Conservation (phyloP, 2,113 vertebrate genomes). For the Petaurus breviceps region DNA sequence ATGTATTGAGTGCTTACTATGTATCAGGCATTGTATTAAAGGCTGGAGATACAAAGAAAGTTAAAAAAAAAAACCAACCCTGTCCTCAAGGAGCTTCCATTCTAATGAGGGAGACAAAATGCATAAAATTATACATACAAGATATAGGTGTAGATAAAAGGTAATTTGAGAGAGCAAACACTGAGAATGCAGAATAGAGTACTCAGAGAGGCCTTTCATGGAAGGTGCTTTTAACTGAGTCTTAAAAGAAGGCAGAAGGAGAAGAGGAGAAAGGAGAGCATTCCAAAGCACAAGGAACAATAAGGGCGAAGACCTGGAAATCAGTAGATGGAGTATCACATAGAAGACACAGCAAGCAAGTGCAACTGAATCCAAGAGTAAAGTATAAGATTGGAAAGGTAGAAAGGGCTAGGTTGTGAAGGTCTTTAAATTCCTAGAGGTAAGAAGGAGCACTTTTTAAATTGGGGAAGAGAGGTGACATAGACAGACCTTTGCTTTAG, state of each 20-base stretch:
- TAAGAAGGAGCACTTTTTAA: background rate
- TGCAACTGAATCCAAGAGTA: background rate
- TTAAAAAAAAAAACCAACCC: background rate
- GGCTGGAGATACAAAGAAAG: background rate
- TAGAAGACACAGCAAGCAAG: background rate
- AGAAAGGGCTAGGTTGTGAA: background rate
- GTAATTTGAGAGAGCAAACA: background rate
- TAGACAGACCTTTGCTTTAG: background rate
- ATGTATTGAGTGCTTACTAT: background rate
- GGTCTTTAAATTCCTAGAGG: background rate
- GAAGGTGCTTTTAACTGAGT: background rate
- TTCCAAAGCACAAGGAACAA: background rate
- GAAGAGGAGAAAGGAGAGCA: background rate
- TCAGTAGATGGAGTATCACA: background rate
- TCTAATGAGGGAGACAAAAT: background rate
- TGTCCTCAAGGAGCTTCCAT: background rate
- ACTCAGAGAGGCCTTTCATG: background rate
- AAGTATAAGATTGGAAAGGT: background rate
- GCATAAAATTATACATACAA: background rate
- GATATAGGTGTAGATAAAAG: background rate
- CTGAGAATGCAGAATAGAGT: background rate
- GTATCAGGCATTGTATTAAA: background rate
- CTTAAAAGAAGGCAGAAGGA: background rate
- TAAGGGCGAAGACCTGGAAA: background rate
- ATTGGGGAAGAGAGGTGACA: background rate